These are phyloP conservation scores for Nestor notabilis DNA, from an alignment of 2,113 vertebrate species.

Conservation along the genomic window DNA sequence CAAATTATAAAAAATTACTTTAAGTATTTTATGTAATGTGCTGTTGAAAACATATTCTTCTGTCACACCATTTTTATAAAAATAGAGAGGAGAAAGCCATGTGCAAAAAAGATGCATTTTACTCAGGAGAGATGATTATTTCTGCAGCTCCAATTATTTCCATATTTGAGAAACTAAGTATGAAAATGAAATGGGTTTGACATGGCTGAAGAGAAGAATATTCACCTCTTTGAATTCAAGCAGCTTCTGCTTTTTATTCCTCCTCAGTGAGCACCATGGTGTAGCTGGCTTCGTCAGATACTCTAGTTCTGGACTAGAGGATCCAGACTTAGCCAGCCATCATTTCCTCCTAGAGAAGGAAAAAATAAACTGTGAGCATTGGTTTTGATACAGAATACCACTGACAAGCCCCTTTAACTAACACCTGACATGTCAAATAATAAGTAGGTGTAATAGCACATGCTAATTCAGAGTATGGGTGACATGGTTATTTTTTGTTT, in stretches of 20 bases:
- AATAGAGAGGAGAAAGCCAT: background rate
- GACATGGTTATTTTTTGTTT: rapidly evolving
- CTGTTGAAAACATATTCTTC: background rate
- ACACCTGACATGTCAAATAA: background rate
- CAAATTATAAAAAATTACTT: background rate
- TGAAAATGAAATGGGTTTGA: background rate
- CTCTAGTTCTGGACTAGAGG: slow-evolving; percentile 78
- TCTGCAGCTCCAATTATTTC: slow-evolving; percentile 33
- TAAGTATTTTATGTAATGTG: background rate
- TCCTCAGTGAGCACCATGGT: slow-evolving; percentile 71
- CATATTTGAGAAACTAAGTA: slow-evolving; percentile 17
- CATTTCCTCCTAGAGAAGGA: slow-evolving; percentile 69
- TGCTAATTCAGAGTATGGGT: background rate
- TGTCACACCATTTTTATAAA: background rate
- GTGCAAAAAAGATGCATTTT: background rate
- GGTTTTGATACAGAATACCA: background rate
- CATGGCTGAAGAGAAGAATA: background rate
- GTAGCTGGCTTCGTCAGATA: slow-evolving; percentile 78
- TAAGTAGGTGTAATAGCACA: background rate
- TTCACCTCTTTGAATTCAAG: slow-evolving; percentile 75
- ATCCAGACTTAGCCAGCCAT: slow-evolving; percentile 75
- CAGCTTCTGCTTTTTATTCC: slow-evolving; percentile 23
- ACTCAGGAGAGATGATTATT: slow-evolving; percentile 11
- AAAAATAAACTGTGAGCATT: background rate
- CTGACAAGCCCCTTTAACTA: background rate